Evolutionary conservation across 2,113 vertebrate species (phyloP), one percentile per base, ranked within the genome.

Genomic region (Myotis lucifugus): DNA sequence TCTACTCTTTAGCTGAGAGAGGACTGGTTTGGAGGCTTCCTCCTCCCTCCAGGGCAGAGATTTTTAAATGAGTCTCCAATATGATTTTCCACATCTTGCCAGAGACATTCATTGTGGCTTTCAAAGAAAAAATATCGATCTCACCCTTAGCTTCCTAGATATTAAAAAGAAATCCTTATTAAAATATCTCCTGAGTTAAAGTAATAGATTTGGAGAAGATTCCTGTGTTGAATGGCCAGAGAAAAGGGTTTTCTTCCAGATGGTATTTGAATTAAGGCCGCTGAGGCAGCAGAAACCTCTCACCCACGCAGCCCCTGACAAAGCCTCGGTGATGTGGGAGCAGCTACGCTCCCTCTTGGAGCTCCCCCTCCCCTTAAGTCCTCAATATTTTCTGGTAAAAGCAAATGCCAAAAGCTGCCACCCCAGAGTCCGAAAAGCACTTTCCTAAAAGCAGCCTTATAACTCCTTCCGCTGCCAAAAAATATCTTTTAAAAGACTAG

Each of bases 251-350:
- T 98, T 98, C 97, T 98, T 98, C 98, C 98, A 98, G 98, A 98
- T 98, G 98, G 97, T 98, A 97, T 98, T 98, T 98, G 98, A 98
- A 98, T 98, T 97, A 98, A 96, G 95, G 96, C 95, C 74, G 92
- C 93, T 96, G 97, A 97, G 95, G 95, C 93, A 95, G 96, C 98
- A 98, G 98, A 99, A 99, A 98, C 98, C 98, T 76, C 98, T 99
- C 99, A 99, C 99, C 99, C 99, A 99, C 99, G 98, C 99, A 99
- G 98, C 98, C 98, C 98, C 98, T 98, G 98, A 99, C 99, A 99
- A 99, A 99, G 98, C 97, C 98, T 97, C 91, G 92, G 93, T 84
- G 48, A 89, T 81, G 46, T 37, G 64, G 69, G 84, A 76, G 86
- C 90, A 95, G 92, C 9, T 0, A 42, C 32, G 69, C 72, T 89